Evolutionary conservation across 2,113 vertebrate genomes (phyloP).

Genomic region (Thymallus thymallus): DNA sequence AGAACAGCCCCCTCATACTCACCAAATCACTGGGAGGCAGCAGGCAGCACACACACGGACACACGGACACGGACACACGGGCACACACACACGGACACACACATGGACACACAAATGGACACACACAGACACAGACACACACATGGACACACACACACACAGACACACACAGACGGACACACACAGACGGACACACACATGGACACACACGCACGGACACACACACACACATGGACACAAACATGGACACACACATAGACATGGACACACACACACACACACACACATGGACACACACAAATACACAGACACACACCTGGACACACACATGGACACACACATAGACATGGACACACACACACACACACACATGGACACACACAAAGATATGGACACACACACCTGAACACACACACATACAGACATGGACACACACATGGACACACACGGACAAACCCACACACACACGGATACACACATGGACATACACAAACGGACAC

Average conservation of each 20-base stretch:
- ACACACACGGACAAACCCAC: too few species aligned
- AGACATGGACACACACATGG: not conserved
- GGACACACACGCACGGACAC: not conserved
- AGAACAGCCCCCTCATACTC: too few species aligned
- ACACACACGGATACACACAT: too few species aligned
- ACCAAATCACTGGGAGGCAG: too few species aligned
- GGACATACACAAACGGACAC: too few species aligned
- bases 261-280: not conserved
- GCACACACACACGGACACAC: not conserved
- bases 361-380: not conserved
- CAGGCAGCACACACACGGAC: not conserved
- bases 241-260: not conserved
- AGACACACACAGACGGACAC: slow-evolving; percentile 1
- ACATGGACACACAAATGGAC: not conserved
- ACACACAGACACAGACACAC: slow-evolving; percentile 3
- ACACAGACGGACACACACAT: slow-evolving; percentile 7
- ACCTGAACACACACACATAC: slow-evolving; percentile 1
- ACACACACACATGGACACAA: not conserved
- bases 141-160: not conserved
- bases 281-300: not conserved
- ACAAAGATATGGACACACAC: too few species aligned
- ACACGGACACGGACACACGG: not conserved
- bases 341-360: too few species aligned
- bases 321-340: too few species aligned
- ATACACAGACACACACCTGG: too few species aligned